Evolutionary conservation across 2,113 vertebrate species (phyloP), one percentile per base, ranked within the genome.

Genomic region (Neogobius melanostomus): DNA sequence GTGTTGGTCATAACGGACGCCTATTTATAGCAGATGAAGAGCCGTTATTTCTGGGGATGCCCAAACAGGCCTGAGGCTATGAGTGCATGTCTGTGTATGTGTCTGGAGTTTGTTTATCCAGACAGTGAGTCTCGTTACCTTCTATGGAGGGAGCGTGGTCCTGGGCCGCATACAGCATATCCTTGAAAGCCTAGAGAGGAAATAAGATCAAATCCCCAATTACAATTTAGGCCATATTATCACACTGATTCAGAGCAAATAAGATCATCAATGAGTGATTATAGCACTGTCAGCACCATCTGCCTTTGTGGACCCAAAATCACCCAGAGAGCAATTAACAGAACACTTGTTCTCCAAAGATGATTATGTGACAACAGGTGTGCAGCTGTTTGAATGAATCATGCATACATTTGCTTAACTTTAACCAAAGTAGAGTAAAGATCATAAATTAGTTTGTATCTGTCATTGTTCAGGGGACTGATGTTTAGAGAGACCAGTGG

Each of bases 101-200:
- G 64, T 54, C 42, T 63, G 64, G 8, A 36, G 52, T 76, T 66
- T 78, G 70, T 77, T 73, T 64, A 71, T 74, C 36, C 16, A 67
- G 68, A 71, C 64, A 64, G 15, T 52, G 63, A 21, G 69, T 74
- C 66, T 85, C 60, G 92, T 95, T 96, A 99, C 98, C 96, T 96
- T 99, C 98, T 91, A 95, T 93, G 89, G 97, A 98, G 47, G 97
- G 98, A 69, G 98, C 98, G 88, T 99, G 96, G 90, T 99, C 98
- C 92, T 98, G 96, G 88, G 97, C 95, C 15, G 96, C 95, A 88
- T 99, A 99, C 54, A 99, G 91, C 97, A 98, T 98, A 82, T 98
- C 97, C 87, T 99, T 99, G 92, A 99, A 95, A 73, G 97, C 97
- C 98, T 99, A 82, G 67, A 74, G 11, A 7, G 64, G 72, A 74